A percentile compares a stretch with the other conserved stretches of the same genome.
Conservation (phyloP, 2,888 invertebrate species). For the Caenorhabditis drosophilae region DNA sequence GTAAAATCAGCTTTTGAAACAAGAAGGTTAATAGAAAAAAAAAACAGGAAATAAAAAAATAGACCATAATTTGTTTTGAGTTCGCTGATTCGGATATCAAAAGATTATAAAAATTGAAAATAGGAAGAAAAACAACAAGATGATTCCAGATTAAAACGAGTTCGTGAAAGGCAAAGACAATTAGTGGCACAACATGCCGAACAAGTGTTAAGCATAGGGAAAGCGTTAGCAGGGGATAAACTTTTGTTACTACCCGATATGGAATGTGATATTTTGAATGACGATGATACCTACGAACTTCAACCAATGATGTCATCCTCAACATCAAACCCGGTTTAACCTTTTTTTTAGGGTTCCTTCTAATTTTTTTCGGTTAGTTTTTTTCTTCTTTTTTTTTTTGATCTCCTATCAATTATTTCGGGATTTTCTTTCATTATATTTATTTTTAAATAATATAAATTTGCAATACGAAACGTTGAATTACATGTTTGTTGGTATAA, state of each 20-base stretch:
- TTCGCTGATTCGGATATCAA: not conserved
- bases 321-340: conserved; percentile 11
- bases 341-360: conserved; percentile 1
- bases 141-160: conserved; percentile 36
- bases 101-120: not conserved
- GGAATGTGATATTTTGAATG: conserved; percentile 25
- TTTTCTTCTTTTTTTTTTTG: not conserved
- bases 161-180: conserved; percentile 43
- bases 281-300: conserved; percentile 27
- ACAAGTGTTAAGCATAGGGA: conserved; percentile 57
- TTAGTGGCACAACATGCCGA: conserved; percentile 56
- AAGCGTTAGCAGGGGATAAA: conserved; percentile 55
- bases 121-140: not conserved
- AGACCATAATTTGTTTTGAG: not conserved
- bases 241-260: conserved; percentile 32
- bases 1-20: conserved; percentile 60
- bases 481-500: too few species aligned
- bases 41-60: too few species aligned
- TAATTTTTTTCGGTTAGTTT: not conserved
- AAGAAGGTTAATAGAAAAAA: conserved; percentile 37
- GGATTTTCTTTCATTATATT: conserved; percentile 1
- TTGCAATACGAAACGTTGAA: too few species aligned
- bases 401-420: not conserved
- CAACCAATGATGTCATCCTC: conserved; percentile 21
- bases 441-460: too few species aligned